Conservation (phyloP, 2,888 invertebrate genomes). For the Pasiphila rectangulata region DNA sequence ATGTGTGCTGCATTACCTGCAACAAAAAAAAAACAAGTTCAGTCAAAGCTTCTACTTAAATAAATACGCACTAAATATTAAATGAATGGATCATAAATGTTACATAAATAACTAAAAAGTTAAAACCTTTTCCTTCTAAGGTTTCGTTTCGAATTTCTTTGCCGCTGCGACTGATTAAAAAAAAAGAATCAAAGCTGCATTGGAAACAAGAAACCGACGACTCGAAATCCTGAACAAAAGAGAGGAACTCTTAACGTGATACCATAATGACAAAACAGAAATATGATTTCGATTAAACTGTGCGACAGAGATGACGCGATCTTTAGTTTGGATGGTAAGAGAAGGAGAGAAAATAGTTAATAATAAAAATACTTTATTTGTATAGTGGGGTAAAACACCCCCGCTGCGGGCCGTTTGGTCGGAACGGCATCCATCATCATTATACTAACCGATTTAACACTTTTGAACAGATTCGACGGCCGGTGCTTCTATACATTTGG, state of each 20-base stretch:
- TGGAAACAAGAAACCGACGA: slow-evolving; percentile 77
- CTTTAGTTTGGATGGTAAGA: slow-evolving; percentile 51
- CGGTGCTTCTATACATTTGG: slow-evolving; percentile 53
- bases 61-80: slow-evolving; percentile 27
- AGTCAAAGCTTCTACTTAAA: slow-evolving; percentile 22
- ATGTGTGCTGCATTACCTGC: slow-evolving; percentile 44
- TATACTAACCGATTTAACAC: slow-evolving; percentile 81
- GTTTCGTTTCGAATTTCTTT: slow-evolving; percentile 64
- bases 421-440: slow-evolving; percentile 79
- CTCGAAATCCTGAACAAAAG: slow-evolving; percentile 72
- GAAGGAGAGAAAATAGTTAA: slow-evolving; percentile 67
- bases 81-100: slow-evolving; percentile 35
- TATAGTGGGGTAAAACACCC: slow-evolving; percentile 80
- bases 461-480: slow-evolving; percentile 75
- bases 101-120: slow-evolving; percentile 37
- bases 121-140: slow-evolving; percentile 30
- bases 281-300: slow-evolving; percentile 80
- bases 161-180: slow-evolving; percentile 59
- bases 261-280: slow-evolving; percentile 81
- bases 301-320: slow-evolving; percentile 58
- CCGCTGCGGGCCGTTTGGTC: slow-evolving; percentile 79
- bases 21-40: slow-evolving; percentile 34
- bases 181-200: slow-evolving; percentile 62
- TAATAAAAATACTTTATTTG: slow-evolving; percentile 81
- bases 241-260: slow-evolving; percentile 77